phyloP scores from a whole-genome alignment of 2,888 invertebrate genomes.

The Electrophaes corylata region DNA sequence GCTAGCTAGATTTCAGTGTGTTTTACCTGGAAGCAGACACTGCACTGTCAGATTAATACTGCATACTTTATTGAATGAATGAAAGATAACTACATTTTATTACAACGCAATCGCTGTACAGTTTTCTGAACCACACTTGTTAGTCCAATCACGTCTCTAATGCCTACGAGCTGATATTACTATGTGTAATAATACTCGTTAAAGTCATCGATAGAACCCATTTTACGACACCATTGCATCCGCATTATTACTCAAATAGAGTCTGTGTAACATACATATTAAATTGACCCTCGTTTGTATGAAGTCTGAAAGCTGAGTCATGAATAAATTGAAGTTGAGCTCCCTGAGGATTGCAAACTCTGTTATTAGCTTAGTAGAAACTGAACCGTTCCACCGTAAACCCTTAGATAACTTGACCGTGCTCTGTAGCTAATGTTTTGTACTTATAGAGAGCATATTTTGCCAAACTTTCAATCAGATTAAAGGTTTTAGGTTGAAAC shows the following conservation, averaged over 20 bases:
- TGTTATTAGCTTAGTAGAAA: conserved; percentile 70
- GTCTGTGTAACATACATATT: conserved; percentile 30
- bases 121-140: conserved; percentile 2
- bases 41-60: conserved; percentile 28
- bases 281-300: conserved; percentile 30
- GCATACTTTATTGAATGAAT: conserved; percentile 13
- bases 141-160: conserved; percentile 1
- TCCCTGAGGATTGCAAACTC: conserved; percentile 53
- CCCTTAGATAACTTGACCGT: conserved; percentile 23
- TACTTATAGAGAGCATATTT: neutral
- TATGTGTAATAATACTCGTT: neutral
- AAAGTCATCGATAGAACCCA: conserved; percentile 2
- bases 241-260: conserved; percentile 8
- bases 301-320: conserved; percentile 44
- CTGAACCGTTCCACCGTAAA: conserved; percentile 42
- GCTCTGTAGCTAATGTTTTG: conserved; percentile 1
- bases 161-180: conserved; percentile 3
- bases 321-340: conserved; percentile 53
- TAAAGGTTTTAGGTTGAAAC: conserved; percentile 1
- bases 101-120: neutral
- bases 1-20: conserved; percentile 21
- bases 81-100: conserved; percentile 6
- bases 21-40: conserved; percentile 31
- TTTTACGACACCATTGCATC: conserved; percentile 12
- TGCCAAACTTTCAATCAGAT: conserved; percentile 6